Percentiles rank a stretch among this genome's conserved stretches.
phyloP scores from a whole-genome alignment of 92 coral and sea anemone species.

The Parazoanthus swiftii region DNA sequence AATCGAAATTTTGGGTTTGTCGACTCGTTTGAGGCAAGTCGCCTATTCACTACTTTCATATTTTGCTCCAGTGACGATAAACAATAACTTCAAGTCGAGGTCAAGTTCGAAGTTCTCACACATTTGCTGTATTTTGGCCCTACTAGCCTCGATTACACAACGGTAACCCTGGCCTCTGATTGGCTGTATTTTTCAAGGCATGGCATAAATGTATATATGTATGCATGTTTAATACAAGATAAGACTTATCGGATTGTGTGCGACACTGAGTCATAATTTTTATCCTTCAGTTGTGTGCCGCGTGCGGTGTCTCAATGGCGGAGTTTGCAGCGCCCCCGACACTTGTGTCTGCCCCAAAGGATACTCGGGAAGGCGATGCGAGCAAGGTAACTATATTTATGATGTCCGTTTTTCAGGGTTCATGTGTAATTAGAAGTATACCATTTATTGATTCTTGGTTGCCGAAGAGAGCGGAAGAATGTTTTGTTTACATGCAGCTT shows the following conservation, averaged over 20 bases:
- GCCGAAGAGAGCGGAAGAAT: not conserved
- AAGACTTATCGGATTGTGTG: not conserved
- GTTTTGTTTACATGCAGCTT: not conserved
- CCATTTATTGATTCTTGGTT: not conserved
- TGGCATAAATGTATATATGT: too few relatives aligned
- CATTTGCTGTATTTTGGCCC: too few relatives aligned
- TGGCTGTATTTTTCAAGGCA: too few relatives aligned
- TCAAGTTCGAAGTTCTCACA: too few relatives aligned
- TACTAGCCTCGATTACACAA: too few relatives aligned
- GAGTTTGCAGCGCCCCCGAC: slow-evolving; percentile 69
- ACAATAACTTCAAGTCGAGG: too few relatives aligned
- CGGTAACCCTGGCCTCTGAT: too few relatives aligned
- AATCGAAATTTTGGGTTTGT: too few relatives aligned
- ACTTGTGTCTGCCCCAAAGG: slow-evolving; percentile 70
- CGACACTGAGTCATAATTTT: not conserved
- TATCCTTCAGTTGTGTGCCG: slow-evolving; percentile 62
- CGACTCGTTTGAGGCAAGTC: too few relatives aligned
- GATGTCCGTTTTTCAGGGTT: not conserved
- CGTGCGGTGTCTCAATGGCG: slow-evolving; percentile 76
- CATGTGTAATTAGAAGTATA: not conserved
- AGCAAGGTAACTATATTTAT: slow-evolving; percentile 54
- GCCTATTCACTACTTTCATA: too few relatives aligned
- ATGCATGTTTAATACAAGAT: too few relatives aligned
- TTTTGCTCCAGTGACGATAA: too few relatives aligned
- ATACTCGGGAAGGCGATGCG: slow-evolving; percentile 74